Conservation (phyloP, 1,140 invertebrate genomes). For the Colletes latitarsis region DNA sequence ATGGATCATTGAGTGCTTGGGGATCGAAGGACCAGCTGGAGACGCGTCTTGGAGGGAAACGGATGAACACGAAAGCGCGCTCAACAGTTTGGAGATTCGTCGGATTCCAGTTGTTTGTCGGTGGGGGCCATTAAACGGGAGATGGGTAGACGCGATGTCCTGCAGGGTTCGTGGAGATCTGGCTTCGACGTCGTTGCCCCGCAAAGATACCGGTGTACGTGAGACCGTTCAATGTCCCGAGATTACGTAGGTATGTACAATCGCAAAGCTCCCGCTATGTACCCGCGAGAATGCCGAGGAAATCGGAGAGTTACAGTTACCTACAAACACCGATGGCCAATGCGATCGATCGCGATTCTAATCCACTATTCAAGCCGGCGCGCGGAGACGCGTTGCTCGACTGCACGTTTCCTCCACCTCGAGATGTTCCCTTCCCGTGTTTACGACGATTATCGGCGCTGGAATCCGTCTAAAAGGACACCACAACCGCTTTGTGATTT, state of each 20-base stretch:
- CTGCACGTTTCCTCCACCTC: too few species aligned
- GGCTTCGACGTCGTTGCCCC: conserved; percentile 33
- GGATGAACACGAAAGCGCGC: conserved; percentile 1
- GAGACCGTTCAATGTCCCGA: conserved; percentile 37
- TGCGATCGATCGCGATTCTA: background rate
- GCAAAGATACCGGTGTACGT: conserved; percentile 41
- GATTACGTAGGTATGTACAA: conserved; percentile 41
- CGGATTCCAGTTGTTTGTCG: conserved; percentile 31
- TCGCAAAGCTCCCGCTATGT: too few species aligned
- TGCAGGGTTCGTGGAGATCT: conserved; percentile 10
- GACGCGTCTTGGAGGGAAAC: too few species aligned
- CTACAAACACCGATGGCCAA: background rate
- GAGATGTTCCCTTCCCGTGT: too few species aligned
- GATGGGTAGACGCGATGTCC: background rate
- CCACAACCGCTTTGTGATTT: too few species aligned
- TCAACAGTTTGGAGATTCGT: conserved; percentile 48
- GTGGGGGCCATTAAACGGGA: conserved; percentile 14
- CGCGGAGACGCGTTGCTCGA: too few species aligned
- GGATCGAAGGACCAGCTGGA: too few species aligned
- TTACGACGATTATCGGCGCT: too few species aligned
- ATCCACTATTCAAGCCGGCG: background rate
- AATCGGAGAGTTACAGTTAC: conserved; percentile 35
- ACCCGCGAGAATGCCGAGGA: conserved; percentile 26
- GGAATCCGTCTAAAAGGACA: too few species aligned
- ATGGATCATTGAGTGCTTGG: too few species aligned